Conservation (phyloP, 2,113 vertebrate genomes). For the Paralichthys olivaceus region DNA sequence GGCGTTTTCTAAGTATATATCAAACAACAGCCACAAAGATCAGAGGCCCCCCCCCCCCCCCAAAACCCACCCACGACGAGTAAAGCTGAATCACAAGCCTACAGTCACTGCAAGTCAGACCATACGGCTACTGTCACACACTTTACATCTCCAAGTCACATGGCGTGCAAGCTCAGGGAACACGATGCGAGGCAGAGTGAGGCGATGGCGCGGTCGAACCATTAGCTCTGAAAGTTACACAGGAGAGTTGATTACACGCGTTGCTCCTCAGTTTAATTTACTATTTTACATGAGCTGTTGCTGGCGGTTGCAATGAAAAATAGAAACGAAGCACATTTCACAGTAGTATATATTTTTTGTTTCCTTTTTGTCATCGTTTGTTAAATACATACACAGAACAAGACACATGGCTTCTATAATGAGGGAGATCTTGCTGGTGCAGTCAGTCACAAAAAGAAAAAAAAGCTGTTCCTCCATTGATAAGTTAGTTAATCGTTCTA, state of each 20-base stretch:
- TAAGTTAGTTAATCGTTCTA: slow-evolving; percentile 35
- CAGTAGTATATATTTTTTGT: slow-evolving; percentile 76
- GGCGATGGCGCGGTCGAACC: slow-evolving; percentile 19
- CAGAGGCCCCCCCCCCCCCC: slow-evolving; percentile 30
- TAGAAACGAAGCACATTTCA: slow-evolving; percentile 78
- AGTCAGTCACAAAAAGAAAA: slow-evolving; percentile 52
- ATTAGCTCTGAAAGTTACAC: slow-evolving; percentile 26
- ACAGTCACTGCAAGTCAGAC: slow-evolving; percentile 70
- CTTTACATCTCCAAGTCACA: slow-evolving; percentile 69
- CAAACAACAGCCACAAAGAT: slow-evolving; percentile 60
- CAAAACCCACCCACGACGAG: slow-evolving; percentile 54
- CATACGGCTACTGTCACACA: slow-evolving; percentile 67
- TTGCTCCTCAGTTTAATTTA: slow-evolving; percentile 38
- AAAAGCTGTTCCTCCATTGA: slow-evolving; percentile 48
- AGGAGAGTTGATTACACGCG: slow-evolving; percentile 45
- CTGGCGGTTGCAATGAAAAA: slow-evolving; percentile 62
- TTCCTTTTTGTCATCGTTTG: slow-evolving; percentile 71
- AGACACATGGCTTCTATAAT: slow-evolving; percentile 75
- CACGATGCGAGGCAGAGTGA: slow-evolving; percentile 39
- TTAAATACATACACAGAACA: slow-evolving; percentile 79
- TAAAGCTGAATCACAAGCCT: slow-evolving; percentile 72
- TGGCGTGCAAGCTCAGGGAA: slow-evolving; percentile 56
- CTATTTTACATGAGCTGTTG: slow-evolving; percentile 60
- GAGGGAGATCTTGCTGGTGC: slow-evolving; percentile 70
- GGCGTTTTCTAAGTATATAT: slow-evolving; percentile 56